Percentiles rank a stretch among this genome's conserved stretches.
Conservation (phyloP, 1,140 invertebrate genomes). For the Drosophila malerkotliana region DNA sequence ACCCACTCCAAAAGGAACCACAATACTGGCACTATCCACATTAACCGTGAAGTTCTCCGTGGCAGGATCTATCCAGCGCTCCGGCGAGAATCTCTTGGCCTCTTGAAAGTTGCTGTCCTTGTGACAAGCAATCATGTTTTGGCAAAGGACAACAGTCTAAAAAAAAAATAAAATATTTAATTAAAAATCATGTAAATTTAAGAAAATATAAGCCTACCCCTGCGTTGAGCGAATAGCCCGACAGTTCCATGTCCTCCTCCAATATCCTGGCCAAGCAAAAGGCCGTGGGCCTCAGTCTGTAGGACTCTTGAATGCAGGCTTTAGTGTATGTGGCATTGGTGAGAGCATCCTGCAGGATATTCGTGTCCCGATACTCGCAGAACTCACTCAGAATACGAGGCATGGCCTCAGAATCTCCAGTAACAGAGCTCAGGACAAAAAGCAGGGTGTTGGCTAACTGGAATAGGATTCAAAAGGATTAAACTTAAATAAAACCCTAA, state of each 20-base stretch:
- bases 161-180: constrained; percentile 30
- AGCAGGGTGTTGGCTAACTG: constrained; percentile 93
- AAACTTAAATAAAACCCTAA: neutral
- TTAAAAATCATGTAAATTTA: neutral
- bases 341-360: constrained; percentile 87
- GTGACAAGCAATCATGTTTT: constrained; percentile 92
- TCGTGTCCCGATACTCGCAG: constrained; percentile 85
- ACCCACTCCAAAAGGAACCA: constrained; percentile 95
- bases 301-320: constrained; percentile 94
- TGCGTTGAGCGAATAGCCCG: constrained; percentile 90
- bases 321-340: constrained; percentile 90
- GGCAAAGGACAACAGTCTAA: constrained; percentile 93
- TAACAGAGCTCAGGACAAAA: constrained; percentile 91
- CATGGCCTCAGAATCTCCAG: constrained; percentile 88
- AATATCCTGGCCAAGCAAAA: constrained; percentile 92
- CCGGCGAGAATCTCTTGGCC: constrained; percentile 90
- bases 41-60: constrained; percentile 82
- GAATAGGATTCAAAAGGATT: neutral
- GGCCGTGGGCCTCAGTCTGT: constrained; percentile 92
- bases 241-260: constrained; percentile 90
- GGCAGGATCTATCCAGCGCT: constrained; percentile 89
- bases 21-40: constrained; percentile 85
- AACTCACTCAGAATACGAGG: constrained; percentile 91
- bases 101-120: constrained; percentile 91
- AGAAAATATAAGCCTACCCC: constrained; percentile 86